Evolutionary conservation across 2,797 vertebrate genomes (phyloP), one percentile per base, ranked within the genome.

Genomic region (Botia almorhae): DNA sequence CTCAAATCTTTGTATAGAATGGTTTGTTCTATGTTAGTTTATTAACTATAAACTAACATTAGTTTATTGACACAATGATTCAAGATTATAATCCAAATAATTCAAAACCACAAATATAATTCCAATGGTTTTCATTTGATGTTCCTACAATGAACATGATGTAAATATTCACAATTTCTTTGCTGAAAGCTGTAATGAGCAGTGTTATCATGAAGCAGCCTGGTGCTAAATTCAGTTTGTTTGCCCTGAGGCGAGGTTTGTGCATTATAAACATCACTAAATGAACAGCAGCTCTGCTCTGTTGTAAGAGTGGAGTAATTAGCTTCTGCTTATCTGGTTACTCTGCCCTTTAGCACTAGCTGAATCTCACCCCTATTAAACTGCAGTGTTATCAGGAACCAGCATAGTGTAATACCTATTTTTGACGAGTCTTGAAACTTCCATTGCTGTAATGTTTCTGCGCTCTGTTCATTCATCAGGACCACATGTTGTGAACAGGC

Each of bases 271-370:
- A 86, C 67, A 84, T 79, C 46, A 75, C 53, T 71, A 75, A 76
- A 80, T 76, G 74, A 86, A 74, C 69, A 63, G 69, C 46, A 78
- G 68, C 76, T 74, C 53, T 2, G 23, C 69, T 74, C 78, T 80
- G 67, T 85, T 87, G 82, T 79, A 82, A 80, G 48, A 76, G n/a
- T 69, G 82, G 64, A 85, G 80, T 80, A 84, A 88, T 87, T 89
- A 87, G 85, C 75, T 83, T 83, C 72, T 72, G 81, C 84, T 83
- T 86, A 86, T 87, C 86, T 81, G 82, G 74, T 76, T 74, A 75
- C 70, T 76, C 56, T 76, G 58, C 74, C 81, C 83, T 77, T 84
- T 68, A 77, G 78, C 83, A 79, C 56, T 69, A 71, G 68, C 50
- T 72, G 60, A 77, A 75, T 81, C 78, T 71, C 76, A 74, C 69